Percentiles rank a stretch among this genome's conserved stretches.
Conservation (phyloP, 2,113 vertebrate species). For the Notothenia rossii region DNA sequence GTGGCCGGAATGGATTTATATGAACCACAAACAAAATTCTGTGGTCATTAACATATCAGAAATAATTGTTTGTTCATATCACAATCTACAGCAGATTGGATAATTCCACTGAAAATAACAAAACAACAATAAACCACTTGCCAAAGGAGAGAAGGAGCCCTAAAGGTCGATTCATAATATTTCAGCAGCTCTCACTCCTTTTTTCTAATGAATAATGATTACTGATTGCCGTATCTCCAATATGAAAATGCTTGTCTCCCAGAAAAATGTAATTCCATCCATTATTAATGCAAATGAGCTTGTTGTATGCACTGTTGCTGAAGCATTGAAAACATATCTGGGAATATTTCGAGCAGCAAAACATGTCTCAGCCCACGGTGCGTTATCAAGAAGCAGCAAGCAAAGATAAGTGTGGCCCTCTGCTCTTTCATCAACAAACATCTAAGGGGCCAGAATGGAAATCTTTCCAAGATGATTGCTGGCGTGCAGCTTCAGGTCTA, state of each 20-base stretch:
- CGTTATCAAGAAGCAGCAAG: constrained; percentile 48
- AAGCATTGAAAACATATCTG: constrained; percentile 56
- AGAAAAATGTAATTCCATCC: constrained; percentile 27
- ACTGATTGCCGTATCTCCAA: constrained; percentile 9
- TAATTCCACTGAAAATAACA: constrained; percentile 4
- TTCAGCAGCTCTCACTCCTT: neutral
- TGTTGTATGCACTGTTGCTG: constrained; percentile 32
- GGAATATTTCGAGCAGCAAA: constrained; percentile 22
- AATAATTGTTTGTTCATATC: constrained; percentile 19
- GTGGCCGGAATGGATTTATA: constrained; percentile 9
- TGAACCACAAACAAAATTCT: constrained; percentile 8
- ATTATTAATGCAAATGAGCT: constrained; percentile 11
- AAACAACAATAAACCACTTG: neutral
- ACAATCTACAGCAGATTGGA: constrained; percentile 3
- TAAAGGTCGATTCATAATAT: constrained; percentile 1
- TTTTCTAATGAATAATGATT: neutral
- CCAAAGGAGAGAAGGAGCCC: neutral
- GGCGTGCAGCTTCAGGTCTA: constrained; percentile 42
- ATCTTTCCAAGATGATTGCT: constrained; percentile 54
- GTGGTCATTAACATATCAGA: constrained; percentile 16
- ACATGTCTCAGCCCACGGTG: constrained; percentile 37
- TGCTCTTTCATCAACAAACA: constrained; percentile 52
- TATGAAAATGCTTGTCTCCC: constrained; percentile 12
- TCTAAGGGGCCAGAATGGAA: constrained; percentile 38
- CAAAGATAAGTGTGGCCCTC: constrained; percentile 42